Evolutionary conservation across 2,113 vertebrate genomes (phyloP).

Genomic region (Rhabdomys dilectus): DNA sequence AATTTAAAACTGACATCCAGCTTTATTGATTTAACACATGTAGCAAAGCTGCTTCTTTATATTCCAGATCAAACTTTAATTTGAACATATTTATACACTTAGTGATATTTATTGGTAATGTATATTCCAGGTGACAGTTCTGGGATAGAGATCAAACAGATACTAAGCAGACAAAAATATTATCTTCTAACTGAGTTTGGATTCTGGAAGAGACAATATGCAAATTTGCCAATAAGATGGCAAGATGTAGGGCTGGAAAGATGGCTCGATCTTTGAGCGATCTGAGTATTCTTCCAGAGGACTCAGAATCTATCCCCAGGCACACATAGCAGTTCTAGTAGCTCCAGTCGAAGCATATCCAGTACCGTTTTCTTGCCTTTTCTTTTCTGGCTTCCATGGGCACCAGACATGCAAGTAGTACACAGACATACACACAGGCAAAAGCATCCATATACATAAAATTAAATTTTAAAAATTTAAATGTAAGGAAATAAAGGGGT

Average conservation of each 20-base stretch:
- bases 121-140: neutral
- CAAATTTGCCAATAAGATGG: neutral
- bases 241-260: neutral
- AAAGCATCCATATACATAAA: neutral
- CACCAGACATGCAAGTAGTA: neutral
- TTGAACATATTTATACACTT: neutral
- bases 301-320: neutral
- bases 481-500: neutral
- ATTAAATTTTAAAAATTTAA: neutral
- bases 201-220: neutral
- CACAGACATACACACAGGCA: neutral
- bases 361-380: neutral
- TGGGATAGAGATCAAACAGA: neutral
- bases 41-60: constrained; percentile 9
- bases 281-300: neutral
- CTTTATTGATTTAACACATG: neutral
- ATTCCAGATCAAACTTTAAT: constrained; percentile 52
- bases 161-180: neutral
- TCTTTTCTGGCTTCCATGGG: neutral
- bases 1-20: constrained; percentile 10
- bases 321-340: neutral
- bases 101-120: neutral
- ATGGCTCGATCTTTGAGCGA: neutral
- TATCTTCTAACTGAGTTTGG: neutral
- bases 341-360: neutral